Percentiles rank a stretch among this genome's conserved stretches.
Conservation (phyloP, 1,140 invertebrate genomes). For the Penaeus vannamei region DNA sequence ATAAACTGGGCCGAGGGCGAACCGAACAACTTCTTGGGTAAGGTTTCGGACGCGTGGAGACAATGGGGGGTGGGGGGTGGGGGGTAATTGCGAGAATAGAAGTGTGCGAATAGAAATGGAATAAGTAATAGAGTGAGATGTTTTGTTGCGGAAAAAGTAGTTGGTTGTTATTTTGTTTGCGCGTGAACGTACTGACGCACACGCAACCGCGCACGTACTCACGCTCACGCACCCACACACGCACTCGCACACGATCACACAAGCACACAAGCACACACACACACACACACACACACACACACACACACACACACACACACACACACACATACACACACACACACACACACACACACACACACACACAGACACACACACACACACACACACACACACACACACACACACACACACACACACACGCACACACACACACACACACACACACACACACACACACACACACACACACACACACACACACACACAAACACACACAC, state of each 20-base stretch:
- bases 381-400: too few relatives aligned
- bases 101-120: not conserved
- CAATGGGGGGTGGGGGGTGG: not conserved
- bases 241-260: too few relatives aligned
- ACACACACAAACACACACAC: too few relatives aligned
- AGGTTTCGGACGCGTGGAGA: not conserved
- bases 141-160: not conserved
- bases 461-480: too few relatives aligned
- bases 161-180: not conserved
- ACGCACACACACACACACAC: not conserved
- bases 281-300: too few relatives aligned
- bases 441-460: too few relatives aligned
- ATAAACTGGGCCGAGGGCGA: constrained; percentile 51
- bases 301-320: not conserved
- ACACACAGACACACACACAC: too few relatives aligned
- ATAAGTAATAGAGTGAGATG: not conserved
- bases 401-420: too few relatives aligned
- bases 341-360: too few relatives aligned
- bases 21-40: constrained; percentile 45
- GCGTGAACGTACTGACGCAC: not conserved
- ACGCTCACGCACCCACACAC: too few relatives aligned
- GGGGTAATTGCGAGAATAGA: too few relatives aligned
- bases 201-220: not conserved
- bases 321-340: not conserved
- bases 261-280: too few relatives aligned